phyloP scores from a whole-genome alignment of 1,140 invertebrate species.

The Diabrotica virgifera region DNA sequence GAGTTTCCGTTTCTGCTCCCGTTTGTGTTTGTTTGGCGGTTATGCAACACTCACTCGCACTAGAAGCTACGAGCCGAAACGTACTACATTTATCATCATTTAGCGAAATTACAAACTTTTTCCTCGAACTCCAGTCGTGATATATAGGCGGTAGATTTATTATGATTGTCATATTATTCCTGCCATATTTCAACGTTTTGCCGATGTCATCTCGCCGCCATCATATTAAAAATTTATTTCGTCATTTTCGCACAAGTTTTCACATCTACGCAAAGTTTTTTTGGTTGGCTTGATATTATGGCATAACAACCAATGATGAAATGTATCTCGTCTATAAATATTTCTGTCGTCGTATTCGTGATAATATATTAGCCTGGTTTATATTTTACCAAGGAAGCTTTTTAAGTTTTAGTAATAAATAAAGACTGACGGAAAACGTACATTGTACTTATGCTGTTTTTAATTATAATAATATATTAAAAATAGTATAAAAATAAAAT shows the following conservation, averaged over 20 bases:
- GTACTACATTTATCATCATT: slow-evolving; percentile 12
- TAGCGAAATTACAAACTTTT: slow-evolving; percentile 15
- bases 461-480: too few species aligned
- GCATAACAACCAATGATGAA: too few species aligned
- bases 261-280: too few species aligned
- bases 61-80: not conserved
- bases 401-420: too few species aligned
- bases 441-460: too few species aligned
- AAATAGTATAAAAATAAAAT: too few species aligned
- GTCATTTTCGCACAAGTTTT: not conserved
- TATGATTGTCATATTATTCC: slow-evolving; percentile 17
- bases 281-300: too few species aligned
- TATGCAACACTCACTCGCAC: not conserved
- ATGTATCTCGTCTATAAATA: too few species aligned
- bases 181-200: slow-evolving; percentile 12
- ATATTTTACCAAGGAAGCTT: too few species aligned
- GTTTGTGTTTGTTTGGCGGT: not conserved
- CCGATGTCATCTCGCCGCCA: slow-evolving; percentile 4
- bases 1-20: not conserved
- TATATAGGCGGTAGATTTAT: slow-evolving; percentile 11
- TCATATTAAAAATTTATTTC: slow-evolving; percentile 11
- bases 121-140: slow-evolving; percentile 5
- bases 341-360: too few species aligned
- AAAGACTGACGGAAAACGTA: too few species aligned
- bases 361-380: too few species aligned